Conservation (phyloP, 2,113 vertebrate species). For the Pseudorectes ferrugineus region DNA sequence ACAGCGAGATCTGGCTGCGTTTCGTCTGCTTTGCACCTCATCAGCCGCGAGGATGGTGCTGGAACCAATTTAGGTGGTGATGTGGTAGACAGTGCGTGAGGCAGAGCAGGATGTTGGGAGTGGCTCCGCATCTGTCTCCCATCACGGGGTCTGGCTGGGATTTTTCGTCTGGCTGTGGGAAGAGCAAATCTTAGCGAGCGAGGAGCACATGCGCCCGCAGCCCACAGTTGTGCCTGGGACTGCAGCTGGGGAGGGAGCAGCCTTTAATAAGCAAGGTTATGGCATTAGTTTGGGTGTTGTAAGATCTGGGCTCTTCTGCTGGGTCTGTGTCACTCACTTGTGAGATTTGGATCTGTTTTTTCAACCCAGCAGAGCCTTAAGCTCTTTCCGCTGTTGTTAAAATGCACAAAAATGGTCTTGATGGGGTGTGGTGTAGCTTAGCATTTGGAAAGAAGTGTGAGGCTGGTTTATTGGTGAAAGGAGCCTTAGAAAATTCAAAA, state of each 20-base stretch:
- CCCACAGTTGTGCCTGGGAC: neutral
- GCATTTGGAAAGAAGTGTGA: neutral
- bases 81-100: slow-evolving; percentile 47
- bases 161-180: neutral
- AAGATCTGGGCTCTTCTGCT: neutral
- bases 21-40: slow-evolving; percentile 22
- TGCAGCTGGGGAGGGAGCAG: neutral
- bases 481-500: neutral
- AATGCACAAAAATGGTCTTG: neutral
- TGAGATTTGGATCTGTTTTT: neutral
- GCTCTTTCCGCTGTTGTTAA: neutral
- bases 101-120: slow-evolving; percentile 53
- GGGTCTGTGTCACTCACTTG: neutral
- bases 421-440: neutral
- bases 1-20: neutral
- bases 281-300: neutral
- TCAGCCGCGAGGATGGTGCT: slow-evolving; percentile 32
- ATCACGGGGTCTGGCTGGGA: neutral
- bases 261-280: neutral
- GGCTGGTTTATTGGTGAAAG: neutral
- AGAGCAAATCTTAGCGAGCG: neutral
- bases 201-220: neutral
- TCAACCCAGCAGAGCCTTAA: neutral
- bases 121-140: slow-evolving; percentile 29
- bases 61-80: slow-evolving; percentile 50